These are phyloP conservation scores for Mylabris phalerata DNA, from an alignment of 1,140 invertebrate species.

Conservation along the genomic window DNA sequence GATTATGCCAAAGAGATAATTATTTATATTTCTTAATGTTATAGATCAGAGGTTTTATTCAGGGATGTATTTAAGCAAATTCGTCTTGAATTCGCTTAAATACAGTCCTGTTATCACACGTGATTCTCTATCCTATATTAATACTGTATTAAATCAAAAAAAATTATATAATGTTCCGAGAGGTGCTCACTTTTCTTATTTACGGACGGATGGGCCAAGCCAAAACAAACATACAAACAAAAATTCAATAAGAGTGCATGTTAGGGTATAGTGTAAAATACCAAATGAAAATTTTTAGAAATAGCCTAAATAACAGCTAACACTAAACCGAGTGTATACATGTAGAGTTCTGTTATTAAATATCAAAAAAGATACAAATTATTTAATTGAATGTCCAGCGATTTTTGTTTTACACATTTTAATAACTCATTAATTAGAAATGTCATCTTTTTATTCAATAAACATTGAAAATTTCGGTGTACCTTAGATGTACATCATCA, in stretches of 20 bases:
- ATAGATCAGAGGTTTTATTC: slow-evolving; percentile 27
- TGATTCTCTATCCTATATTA: slow-evolving; percentile 31
- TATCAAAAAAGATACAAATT: not conserved
- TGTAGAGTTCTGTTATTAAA: slow-evolving; percentile 17
- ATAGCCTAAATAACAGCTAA: slow-evolving; percentile 16
- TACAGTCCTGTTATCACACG: not conserved
- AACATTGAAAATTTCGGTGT: slow-evolving; percentile 21
- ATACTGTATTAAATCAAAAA: slow-evolving; percentile 40
- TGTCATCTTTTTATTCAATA: slow-evolving; percentile 27
- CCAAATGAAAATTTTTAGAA: not conserved
- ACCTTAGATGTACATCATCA: slow-evolving; percentile 5
- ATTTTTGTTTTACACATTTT: slow-evolving; percentile 14
- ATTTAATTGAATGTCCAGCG: slow-evolving; percentile 15
- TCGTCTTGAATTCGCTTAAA: not conserved
- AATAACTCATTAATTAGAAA: slow-evolving; percentile 12
- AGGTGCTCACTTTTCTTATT: slow-evolving; percentile 38
- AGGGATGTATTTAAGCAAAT: not conserved
- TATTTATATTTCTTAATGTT: slow-evolving; percentile 41
- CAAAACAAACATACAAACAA: slow-evolving; percentile 20
- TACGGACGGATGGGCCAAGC: slow-evolving; percentile 13
- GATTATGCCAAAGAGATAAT: slow-evolving; percentile 40
- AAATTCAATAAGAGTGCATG: too few species aligned
- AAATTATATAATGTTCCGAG: slow-evolving; percentile 18
- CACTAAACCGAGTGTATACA: slow-evolving; percentile 18
- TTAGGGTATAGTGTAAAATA: slow-evolving; percentile 23